Evolutionary conservation across 2,113 vertebrate genomes (phyloP).

Genomic region (Lepus americanus): DNA sequence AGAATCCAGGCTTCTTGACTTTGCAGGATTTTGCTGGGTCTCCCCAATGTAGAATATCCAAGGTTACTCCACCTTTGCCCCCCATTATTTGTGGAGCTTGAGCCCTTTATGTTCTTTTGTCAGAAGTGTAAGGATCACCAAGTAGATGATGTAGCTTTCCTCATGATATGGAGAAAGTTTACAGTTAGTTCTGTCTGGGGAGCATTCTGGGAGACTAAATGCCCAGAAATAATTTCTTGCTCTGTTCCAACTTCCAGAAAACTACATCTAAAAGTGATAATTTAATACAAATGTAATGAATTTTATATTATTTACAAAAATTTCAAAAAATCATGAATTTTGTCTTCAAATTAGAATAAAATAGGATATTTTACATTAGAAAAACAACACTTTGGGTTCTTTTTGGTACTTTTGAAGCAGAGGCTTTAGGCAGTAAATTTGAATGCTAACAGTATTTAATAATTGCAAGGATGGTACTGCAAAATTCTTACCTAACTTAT

Average conservation of each 20-base stretch:
- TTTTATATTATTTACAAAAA: constrained; percentile 36
- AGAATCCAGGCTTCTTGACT: constrained; percentile 1
- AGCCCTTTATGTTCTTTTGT: neutral
- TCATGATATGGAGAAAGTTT: constrained; percentile 7
- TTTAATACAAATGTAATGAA: constrained; percentile 40
- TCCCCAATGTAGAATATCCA: neutral
- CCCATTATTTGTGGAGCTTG: neutral
- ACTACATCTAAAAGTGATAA: constrained; percentile 6
- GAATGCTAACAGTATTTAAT: neutral
- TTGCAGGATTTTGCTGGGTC: neutral
- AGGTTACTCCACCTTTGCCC: neutral
- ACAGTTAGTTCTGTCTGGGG: constrained; percentile 2
- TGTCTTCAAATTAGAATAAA: constrained; percentile 71
- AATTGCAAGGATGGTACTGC: constrained; percentile 27
- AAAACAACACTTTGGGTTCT: neutral
- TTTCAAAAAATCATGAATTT: constrained; percentile 61
- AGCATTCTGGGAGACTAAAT: constrained; percentile 47
- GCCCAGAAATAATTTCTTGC: constrained; percentile 46
- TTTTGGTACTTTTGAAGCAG: constrained; percentile 17
- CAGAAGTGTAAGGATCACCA: constrained; percentile 5
- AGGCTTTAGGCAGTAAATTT: constrained; percentile 35
- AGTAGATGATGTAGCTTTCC: constrained; percentile 17
- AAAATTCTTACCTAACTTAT: constrained; percentile 45
- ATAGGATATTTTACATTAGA: neutral
- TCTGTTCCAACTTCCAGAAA: neutral